Conservation (phyloP, 2,797 vertebrate species). For the Hippocampus kuda region DNA sequence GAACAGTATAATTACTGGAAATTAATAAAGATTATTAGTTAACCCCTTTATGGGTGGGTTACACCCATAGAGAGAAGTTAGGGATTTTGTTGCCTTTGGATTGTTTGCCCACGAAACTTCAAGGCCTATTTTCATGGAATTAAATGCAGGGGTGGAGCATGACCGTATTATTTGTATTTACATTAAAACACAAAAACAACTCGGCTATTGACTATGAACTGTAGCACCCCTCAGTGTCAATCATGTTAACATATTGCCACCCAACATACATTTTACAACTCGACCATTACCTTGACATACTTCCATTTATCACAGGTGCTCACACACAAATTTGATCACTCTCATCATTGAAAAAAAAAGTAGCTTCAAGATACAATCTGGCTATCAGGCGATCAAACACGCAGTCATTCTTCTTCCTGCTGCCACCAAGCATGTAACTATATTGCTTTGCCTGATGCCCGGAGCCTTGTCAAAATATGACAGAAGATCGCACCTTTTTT, state of each 20-base stretch:
- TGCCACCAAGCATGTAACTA: conserved; percentile 70
- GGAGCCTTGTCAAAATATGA: conserved; percentile 74
- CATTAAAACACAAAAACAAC: no score
- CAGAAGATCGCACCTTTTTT: conserved; percentile 77
- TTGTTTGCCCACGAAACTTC: background rate
- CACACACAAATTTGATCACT: conserved; percentile 33
- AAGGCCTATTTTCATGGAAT: no score
- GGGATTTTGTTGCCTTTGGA: background rate
- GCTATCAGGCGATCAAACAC: conserved; percentile 68
- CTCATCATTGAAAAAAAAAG: conserved; percentile 52
- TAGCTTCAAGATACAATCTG: conserved; percentile 56
- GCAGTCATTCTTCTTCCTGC: conserved; percentile 63
- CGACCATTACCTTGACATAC: conserved; percentile 11
- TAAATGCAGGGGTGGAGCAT: background rate
- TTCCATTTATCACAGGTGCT: conserved; percentile 7
- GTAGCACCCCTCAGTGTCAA: background rate
- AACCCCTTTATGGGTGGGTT: no score
- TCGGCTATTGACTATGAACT: background rate
- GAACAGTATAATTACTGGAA: no score
- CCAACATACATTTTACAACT: conserved; percentile 6
- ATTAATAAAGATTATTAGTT: no score
- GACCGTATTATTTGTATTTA: background rate
- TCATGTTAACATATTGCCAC: conserved; percentile 11
- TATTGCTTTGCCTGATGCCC: conserved; percentile 66
- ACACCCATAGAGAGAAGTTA: no score